phyloP scores from a whole-genome alignment of 2,888 invertebrate genomes.

The Gerris lacustris region DNA sequence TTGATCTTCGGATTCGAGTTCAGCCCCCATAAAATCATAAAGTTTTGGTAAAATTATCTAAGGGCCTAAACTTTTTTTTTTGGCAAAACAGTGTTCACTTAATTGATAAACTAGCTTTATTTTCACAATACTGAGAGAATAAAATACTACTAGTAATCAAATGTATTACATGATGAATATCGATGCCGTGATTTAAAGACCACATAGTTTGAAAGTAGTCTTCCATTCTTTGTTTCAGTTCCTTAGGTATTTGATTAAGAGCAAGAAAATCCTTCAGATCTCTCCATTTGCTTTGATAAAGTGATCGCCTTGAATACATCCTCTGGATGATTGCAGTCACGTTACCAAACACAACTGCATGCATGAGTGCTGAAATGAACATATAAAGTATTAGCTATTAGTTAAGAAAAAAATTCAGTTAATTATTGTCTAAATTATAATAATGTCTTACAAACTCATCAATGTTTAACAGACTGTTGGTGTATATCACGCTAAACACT shows the following conservation, averaged over 20 bases:
- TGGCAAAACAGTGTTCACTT: too few species aligned
- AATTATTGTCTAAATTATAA: too few species aligned
- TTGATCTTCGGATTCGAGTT: too few species aligned
- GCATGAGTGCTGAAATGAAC: slow-evolving; percentile 72
- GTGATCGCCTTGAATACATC: slow-evolving; percentile 86
- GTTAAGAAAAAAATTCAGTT: too few species aligned
- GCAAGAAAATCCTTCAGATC: slow-evolving; percentile 91
- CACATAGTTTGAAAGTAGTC: slow-evolving; percentile 97
- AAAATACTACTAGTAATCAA: too few species aligned
- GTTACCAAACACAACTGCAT: slow-evolving; percentile 94
- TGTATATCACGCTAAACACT: too few species aligned
- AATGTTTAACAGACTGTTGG: not conserved
- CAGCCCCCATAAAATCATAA: too few species aligned
- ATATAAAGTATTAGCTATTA: too few species aligned
- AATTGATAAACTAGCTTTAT: too few species aligned
- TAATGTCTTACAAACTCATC: not conserved
- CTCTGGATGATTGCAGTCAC: slow-evolving; percentile 94
- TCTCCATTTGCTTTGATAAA: slow-evolving; percentile 88
- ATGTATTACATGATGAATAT: slow-evolving; percentile 73
- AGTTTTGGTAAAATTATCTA: too few species aligned
- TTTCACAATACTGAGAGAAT: too few species aligned
- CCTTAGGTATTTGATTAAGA: slow-evolving; percentile 88
- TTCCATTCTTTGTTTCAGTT: slow-evolving; percentile 87
- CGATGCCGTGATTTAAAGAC: slow-evolving; percentile 94
- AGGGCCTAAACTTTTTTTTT: too few species aligned